Evolutionary conservation across 2,888 invertebrate genomes (phyloP), one percentile per base, ranked within the genome.

Genomic region (Eulithis testata): DNA sequence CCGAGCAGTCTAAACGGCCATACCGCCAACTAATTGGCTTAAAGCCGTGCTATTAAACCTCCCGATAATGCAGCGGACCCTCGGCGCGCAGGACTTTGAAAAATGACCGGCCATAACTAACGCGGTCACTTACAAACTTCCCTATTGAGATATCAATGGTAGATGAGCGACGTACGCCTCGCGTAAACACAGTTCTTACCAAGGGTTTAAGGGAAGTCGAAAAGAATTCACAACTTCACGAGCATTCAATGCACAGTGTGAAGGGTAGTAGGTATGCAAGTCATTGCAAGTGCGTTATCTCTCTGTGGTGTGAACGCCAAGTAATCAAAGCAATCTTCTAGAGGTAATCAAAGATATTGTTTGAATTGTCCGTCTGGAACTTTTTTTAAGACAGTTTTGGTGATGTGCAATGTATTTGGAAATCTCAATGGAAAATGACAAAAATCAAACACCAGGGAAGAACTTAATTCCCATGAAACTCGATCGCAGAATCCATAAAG

Each of bases 141-240:
- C 89, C 89, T 90, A 91, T 91, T 91, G 91, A 92, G 91, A 91
- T 90, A 92, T 92, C 91, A 91, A 88, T 90, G 86, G 80, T 80
- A 88, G 89, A 91, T 88, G 91, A 90, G 82, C 81, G 85, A 83
- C 87, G 85, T 82, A 81, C 82, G 76, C 78, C 79, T 82, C 83
- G 84, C 86, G 86, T 86, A 86, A 86, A 86, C 84, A 82, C 74
- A 63, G 74, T 81, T 82, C 85, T 71, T 86, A 86, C 60, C 63
- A 56, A 8, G 21, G 63, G 36, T 12, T 54, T 9, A 31, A 21
- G 27, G 7, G 12, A 59, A 68, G 56, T 67, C 65, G 68, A 70
- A 61, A 0, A 8, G 45, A 37, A 45, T 60, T 44, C 55, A 55
- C 51, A 40, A 40, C 0, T 40, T n/a, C n/a, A n/a, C n/a, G n/a